Base-by-base conservation (phyloP, 37 sponge, comb jelly and placozoan genomes). In the Halichondria panicea region DNA sequence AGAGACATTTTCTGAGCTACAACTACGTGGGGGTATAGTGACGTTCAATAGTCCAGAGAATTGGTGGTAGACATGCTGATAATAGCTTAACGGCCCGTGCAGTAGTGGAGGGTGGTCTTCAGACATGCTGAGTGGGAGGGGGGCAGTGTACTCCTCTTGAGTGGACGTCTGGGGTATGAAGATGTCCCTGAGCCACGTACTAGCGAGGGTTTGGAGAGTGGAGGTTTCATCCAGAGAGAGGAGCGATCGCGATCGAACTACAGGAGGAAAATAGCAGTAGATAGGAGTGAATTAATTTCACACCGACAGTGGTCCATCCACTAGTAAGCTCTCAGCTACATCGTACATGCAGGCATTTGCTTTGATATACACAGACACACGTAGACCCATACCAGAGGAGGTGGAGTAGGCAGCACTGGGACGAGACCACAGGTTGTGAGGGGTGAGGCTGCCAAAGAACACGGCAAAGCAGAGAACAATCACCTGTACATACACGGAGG, bases 381-480 rank as follows among this genome's bases (percentile, higher is more conserved):
- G n/a, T n/a, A 72, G 28, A 58, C 25, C 8, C 76, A 53, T 61
- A 74, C 75, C 75, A 37, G 84, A 46, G 22, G 84, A 25, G 48
- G 86, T 73, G 28, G 72, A 56, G 35, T 84, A 79, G 40, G 74
- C 74, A 67, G 50, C 42, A 22, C 45, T 33, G 0, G 63, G 56
- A 40, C 46, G 50, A 63, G 15, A 39, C 81, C 87, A 82, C 32
- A 53, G 25, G 27, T 21, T 43, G 22, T 74, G 43, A 33, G 85
- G 78, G 22, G 55, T 15, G 21, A 54, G 56, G 36, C 74, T 57
- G 32, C 83, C 88, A 63, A 77, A 66, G 41, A 88, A 66, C 33
- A 88, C 45, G 22, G 82, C 88, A 82, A 88, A 88, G 64, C 88
- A 88, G 35, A 88, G 73, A 34, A 82, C 82, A 38, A 88, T 24